Evolutionary conservation across 2,113 vertebrate genomes (phyloP).

Genomic region (Centrocercus urophasianus): DNA sequence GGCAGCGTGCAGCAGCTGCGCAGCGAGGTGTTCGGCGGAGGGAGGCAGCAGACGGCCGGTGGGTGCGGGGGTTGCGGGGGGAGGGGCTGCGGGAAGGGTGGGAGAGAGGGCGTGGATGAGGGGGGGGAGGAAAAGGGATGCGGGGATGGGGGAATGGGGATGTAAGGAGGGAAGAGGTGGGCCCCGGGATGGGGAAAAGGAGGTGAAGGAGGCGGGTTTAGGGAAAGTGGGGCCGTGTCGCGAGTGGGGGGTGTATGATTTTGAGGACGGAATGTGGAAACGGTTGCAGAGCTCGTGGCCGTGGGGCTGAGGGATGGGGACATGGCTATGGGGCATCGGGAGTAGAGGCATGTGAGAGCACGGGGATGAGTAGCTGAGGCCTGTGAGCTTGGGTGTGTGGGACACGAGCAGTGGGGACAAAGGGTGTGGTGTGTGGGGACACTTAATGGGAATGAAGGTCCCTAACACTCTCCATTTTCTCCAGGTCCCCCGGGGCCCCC

Average conservation of each 20-base stretch:
- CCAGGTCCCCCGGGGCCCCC: slow-evolving; percentile 81
- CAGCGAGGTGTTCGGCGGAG: slow-evolving; percentile 70
- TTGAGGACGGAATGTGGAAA: not conserved
- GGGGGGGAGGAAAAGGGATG: no score
- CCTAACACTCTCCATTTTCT: not conserved
- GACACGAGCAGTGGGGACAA: not conserved
- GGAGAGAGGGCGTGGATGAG: not conserved
- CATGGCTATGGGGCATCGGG: no score
- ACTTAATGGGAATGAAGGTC: no score
- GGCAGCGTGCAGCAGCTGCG: slow-evolving; percentile 81
- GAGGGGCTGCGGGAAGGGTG: no score
- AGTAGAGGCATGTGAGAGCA: no score
- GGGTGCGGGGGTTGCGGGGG: slow-evolving; percentile 13
- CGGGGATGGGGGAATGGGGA: no score
- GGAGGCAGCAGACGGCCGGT: no score
- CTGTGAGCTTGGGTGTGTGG: no score
- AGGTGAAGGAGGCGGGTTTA: not conserved
- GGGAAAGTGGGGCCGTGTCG: not conserved
- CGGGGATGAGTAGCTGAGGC: not conserved
- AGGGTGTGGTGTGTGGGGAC: not conserved
- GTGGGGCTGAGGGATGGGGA: not conserved
- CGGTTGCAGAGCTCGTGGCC: not conserved
- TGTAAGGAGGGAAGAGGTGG: not conserved
- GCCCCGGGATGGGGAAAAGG: not conserved
- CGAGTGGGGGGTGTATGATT: not conserved